Percentiles rank a stretch among this genome's conserved stretches.
Evolutionary conservation across 2,888 invertebrate species (phyloP).

Genomic region (Lathronympha strigana): DNA sequence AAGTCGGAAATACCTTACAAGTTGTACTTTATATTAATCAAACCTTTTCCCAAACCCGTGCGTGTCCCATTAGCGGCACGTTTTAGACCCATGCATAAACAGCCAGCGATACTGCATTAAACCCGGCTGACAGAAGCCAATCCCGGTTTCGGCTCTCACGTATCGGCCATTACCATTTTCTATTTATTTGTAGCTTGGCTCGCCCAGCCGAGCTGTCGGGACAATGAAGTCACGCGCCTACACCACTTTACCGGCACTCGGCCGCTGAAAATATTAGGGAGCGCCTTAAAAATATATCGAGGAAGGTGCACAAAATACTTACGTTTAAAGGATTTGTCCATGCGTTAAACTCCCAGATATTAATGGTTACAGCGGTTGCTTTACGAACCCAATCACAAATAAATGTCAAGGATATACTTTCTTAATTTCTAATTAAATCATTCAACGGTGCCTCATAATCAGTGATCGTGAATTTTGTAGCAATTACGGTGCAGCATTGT

Average conservation of each 20-base stretch:
- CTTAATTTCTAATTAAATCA: no score
- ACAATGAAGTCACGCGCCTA: constrained; percentile 64
- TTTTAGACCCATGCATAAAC: constrained; percentile 31
- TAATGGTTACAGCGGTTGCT: no score
- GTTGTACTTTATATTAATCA: constrained; percentile 20
- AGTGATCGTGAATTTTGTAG: no score
- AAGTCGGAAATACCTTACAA: not conserved
- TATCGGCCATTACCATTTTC: constrained; percentile 58
- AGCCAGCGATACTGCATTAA: constrained; percentile 48
- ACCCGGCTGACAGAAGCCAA: constrained; percentile 48
- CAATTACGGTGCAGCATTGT: no score
- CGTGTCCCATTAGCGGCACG: constrained; percentile 37
- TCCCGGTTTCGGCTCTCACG: constrained; percentile 51
- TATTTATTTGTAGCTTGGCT: constrained; percentile 58
- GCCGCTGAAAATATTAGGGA: constrained; percentile 43
- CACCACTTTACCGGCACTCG: constrained; percentile 54
- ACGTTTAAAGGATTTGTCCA: not conserved
- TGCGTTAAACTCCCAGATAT: no score
- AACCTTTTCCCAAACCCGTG: constrained; percentile 15
- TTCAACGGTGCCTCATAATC: no score
- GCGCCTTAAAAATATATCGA: constrained; percentile 34
- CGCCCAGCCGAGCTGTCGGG: constrained; percentile 53
- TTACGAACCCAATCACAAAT: no score
- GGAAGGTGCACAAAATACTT: constrained; percentile 29
- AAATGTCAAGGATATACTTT: no score